phyloP scores from a whole-genome alignment of 1,140 invertebrate species.

The Bombus confusus region DNA sequence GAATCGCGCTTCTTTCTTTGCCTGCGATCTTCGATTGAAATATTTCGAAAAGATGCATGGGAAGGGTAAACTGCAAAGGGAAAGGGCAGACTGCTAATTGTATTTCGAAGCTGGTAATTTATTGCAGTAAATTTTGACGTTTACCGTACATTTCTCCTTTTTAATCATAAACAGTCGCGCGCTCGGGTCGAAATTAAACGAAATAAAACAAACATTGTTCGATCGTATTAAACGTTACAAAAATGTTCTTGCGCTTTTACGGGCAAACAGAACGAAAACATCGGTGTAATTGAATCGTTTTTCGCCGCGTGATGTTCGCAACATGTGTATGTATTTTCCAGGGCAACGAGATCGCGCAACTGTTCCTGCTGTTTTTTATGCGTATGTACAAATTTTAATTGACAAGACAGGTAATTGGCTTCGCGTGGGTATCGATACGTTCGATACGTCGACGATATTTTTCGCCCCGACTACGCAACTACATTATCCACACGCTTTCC shows the following conservation, averaged over 20 bases:
- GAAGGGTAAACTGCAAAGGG: too few relatives aligned
- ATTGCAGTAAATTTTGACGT: neutral
- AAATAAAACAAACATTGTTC: conserved; percentile 1
- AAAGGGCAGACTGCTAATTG: neutral
- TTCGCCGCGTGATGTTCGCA: neutral
- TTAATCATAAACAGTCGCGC: neutral
- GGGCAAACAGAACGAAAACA: neutral
- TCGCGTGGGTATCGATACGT: conserved; percentile 23
- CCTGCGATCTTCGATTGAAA: too few relatives aligned
- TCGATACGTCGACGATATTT: neutral
- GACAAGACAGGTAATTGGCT: conserved; percentile 38
- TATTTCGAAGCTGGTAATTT: neutral
- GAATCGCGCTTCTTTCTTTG: too few relatives aligned
- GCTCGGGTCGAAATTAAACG: neutral
- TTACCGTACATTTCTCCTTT: neutral
- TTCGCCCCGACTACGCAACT: neutral
- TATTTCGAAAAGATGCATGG: too few relatives aligned
- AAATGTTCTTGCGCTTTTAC: neutral
- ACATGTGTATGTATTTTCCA: neutral
- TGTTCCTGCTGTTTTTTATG: neutral
- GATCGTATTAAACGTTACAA: neutral
- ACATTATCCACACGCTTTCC: neutral
- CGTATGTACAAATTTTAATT: conserved; percentile 25
- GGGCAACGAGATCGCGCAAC: neutral
- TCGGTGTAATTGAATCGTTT: conserved; percentile 25